Base-by-base conservation (phyloP, 2,797 vertebrate species). In the Sphaeramia orbicularis region DNA sequence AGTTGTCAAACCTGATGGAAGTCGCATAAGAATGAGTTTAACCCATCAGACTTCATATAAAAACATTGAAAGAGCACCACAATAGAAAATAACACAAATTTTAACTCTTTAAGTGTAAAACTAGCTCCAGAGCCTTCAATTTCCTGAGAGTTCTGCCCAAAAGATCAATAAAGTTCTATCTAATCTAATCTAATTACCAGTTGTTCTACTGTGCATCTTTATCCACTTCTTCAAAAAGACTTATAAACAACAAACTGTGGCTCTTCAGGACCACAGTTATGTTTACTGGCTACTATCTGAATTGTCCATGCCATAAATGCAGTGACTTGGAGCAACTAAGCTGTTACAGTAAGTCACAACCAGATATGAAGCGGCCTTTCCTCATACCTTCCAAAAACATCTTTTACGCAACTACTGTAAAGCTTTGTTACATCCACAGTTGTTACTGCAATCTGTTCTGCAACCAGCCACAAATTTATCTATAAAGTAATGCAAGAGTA, bases 1-100 rank as follows among this genome's bases (percentile, higher is more conserved):
- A 99, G 92, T 99, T 99, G 92, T 99, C 98, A 47, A 99, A 99
- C 81, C 98, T 99, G 84, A 65, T 0, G 36, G 38, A 48, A 40
- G 41, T 0, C 4, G 65, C 11, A 9, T 19, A 30, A 21, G 14
- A 52, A 54, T 56, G 5, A 65, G 5, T 4, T 11, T 35, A 69
- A 37, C n/a, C 4, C 18, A 27, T 16, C 6, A 32, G 2, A 4
- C 19, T 43, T 10, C 12, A 53, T 5, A 18, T 24, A 10, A 42
- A 55, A 7, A 3, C 6, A 43, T 43, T 2, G 55, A 57, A 57
- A 65, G 7, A 38, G 7, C 6, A 21, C 35, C 1, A 36, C 10
- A 36, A 54, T 6, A 24, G 13, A 53, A 27, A 59, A 1, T 13
- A 2, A 45, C n/a, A 45, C 19, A 9, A 40, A 9, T 13, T n/a